phyloP scores from a whole-genome alignment of 2,888 invertebrate genomes.

The Ochropleura plecta region DNA sequence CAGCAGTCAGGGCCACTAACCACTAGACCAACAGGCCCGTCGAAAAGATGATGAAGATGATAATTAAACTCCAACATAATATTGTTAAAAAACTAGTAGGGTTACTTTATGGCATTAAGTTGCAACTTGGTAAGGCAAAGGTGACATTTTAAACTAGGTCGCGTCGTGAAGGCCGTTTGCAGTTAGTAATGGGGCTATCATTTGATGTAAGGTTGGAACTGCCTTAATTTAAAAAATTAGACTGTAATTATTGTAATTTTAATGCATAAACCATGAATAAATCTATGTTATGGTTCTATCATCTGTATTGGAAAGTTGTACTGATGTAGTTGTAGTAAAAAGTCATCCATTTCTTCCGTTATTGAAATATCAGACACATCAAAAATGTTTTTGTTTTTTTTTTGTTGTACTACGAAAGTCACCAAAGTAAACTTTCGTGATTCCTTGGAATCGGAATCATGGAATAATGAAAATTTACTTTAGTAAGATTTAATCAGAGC shows the following conservation, averaged over 20 bases:
- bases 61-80: background rate
- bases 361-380: background rate
- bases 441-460: background rate
- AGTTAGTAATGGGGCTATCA: constrained; percentile 44
- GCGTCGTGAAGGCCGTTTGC: constrained; percentile 33
- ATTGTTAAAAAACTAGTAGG: constrained; percentile 18
- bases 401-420: background rate
- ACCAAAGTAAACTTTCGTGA: background rate
- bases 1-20: no score
- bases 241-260: constrained; percentile 1
- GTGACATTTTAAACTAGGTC: constrained; percentile 57
- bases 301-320: background rate
- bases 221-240: constrained; percentile 15
- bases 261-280: background rate
- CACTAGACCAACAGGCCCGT: no score
- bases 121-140: constrained; percentile 20
- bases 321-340: background rate
- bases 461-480: no score
- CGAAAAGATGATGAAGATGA: no score
- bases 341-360: no score
- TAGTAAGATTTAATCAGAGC: background rate
- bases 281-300: background rate
- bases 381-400: background rate
- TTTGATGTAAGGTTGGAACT: constrained; percentile 25
- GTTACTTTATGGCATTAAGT: constrained; percentile 32